Conservation (phyloP, 2,797 vertebrate species). For the Liasis olivaceus region DNA sequence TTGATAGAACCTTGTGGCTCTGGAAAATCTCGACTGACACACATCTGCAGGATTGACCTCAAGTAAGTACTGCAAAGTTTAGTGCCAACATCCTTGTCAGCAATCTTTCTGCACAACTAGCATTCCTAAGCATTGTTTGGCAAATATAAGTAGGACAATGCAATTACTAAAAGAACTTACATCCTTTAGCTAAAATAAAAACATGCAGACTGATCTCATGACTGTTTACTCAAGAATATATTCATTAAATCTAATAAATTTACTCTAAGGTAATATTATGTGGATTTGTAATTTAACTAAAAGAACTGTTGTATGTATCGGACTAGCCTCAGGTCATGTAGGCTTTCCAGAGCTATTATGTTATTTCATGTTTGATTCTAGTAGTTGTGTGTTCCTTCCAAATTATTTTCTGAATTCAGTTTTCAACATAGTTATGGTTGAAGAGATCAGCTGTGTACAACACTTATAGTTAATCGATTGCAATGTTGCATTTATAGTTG, state of each 20-base stretch:
- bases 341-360: background rate
- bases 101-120: background rate
- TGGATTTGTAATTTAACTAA: background rate
- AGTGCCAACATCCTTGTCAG: background rate
- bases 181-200: background rate
- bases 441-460: background rate
- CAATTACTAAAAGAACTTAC: background rate
- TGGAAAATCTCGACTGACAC: constrained; percentile 93
- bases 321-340: background rate
- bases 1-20: constrained; percentile 95
- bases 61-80: constrained; percentile 81
- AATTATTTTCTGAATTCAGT: background rate
- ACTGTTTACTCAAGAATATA: background rate
- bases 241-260: background rate
- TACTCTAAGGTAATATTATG: background rate
- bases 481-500: background rate
- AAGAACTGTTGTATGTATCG: background rate
- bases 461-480: background rate
- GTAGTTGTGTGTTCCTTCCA: background rate
- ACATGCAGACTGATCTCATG: background rate
- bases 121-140: background rate
- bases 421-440: background rate
- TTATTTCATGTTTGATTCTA: background rate
- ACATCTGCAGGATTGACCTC: constrained; percentile 92
- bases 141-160: background rate